Percentiles rank a stretch among this genome's conserved stretches.
These are phyloP conservation scores for Salminus brasiliensis DNA, from an alignment of 2,113 vertebrate species.

Conservation along the genomic window DNA sequence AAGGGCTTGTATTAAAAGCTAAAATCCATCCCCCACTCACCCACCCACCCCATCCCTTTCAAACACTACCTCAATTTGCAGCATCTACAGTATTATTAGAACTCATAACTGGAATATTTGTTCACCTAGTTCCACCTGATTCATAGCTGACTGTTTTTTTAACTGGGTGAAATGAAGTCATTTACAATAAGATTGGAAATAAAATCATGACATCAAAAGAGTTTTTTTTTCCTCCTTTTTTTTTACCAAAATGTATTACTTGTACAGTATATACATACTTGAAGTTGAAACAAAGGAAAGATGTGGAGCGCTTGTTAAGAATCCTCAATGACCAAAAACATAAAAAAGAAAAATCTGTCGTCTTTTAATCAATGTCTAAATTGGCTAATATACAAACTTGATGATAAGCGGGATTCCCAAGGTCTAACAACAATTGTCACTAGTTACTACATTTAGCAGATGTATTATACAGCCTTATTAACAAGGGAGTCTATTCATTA, in stretches of 20 bases:
- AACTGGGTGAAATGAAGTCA: conserved; percentile 63
- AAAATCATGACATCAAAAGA: conserved; percentile 63
- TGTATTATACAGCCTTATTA: conserved; percentile 77
- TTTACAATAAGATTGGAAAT: conserved; percentile 58
- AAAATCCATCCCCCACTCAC: not conserved
- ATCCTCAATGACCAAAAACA: conserved; percentile 59
- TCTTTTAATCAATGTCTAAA: conserved; percentile 63
- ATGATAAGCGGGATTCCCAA: conserved; percentile 72
- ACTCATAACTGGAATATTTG: not conserved
- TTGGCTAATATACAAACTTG: conserved; percentile 81
- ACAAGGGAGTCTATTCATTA: conserved; percentile 66
- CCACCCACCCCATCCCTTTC: conserved; percentile 13
- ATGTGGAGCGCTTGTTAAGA: conserved; percentile 56
- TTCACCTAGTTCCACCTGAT: not conserved
- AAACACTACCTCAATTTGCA: conserved; percentile 34
- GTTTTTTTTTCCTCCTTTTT: conserved; percentile 58
- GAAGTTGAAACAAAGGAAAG: conserved; percentile 66
- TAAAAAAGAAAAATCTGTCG: conserved; percentile 29
- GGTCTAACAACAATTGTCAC: conserved; percentile 79
- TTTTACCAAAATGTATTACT: conserved; percentile 72
- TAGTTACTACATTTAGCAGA: conserved; percentile 81
- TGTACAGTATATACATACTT: conserved; percentile 80
- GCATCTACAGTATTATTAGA: conserved; percentile 22
- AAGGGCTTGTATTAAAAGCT: conserved; percentile 29
- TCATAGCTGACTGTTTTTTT: conserved; percentile 29